Percentiles rank a stretch among this genome's conserved stretches.
phyloP scores from a whole-genome alignment of 2,113 vertebrate species.

The Anolis sagrei region DNA sequence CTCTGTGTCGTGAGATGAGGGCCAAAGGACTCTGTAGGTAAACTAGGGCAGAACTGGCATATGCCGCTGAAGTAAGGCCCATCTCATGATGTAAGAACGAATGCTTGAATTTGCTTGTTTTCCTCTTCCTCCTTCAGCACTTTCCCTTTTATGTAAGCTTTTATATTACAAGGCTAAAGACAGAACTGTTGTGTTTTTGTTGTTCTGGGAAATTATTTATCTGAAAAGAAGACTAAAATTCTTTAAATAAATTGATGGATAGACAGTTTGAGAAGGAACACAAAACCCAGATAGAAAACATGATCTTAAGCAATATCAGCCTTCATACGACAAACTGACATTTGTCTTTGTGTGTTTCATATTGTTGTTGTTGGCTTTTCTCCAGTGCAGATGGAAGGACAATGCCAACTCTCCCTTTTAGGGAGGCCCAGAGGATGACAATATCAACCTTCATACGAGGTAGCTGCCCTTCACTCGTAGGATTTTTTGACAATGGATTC shows the following conservation, averaged over 20 bases:
- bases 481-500: neutral
- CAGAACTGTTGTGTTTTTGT: neutral
- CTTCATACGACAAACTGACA: too few relatives aligned
- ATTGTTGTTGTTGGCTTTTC: neutral
- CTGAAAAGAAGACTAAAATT: neutral
- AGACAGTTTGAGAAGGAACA: neutral
- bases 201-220: neutral
- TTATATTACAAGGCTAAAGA: neutral
- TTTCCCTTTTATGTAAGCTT: neutral
- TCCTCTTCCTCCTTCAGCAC: neutral
- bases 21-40: too few relatives aligned
- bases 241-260: neutral
- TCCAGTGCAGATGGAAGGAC: neutral
- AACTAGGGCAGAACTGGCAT: too few relatives aligned
- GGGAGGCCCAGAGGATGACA: neutral
- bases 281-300: neutral
- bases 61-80: too few relatives aligned
- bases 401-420: neutral
- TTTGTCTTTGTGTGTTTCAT: too few relatives aligned
- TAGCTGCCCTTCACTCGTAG: rapidly evolving
- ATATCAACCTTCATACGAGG: neutral
- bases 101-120: neutral
- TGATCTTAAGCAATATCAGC: too few relatives aligned
- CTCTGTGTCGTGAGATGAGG: too few relatives aligned
- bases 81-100: too few relatives aligned